phyloP scores from a whole-genome alignment of 2,113 vertebrate genomes.

The Carassius gibelio region DNA sequence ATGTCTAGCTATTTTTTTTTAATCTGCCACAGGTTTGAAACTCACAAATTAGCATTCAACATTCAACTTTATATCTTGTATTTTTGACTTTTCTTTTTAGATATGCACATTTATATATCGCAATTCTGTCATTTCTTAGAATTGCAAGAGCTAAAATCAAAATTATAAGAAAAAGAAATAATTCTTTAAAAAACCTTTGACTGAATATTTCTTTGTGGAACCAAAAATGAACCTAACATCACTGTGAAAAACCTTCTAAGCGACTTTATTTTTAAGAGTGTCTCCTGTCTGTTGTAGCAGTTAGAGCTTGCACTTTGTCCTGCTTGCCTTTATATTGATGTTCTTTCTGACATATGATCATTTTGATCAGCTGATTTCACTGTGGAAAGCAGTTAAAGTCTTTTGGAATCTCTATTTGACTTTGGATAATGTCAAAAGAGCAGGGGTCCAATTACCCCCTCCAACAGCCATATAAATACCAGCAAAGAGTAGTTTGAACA shows the following conservation, averaged over 20 bases:
- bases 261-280: too few relatives aligned
- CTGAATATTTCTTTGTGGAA: too few relatives aligned
- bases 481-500: constrained; percentile 15
- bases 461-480: constrained; percentile 1
- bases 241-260: too few relatives aligned
- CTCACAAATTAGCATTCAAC: too few relatives aligned
- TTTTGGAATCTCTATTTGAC: background rate
- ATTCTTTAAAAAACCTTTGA: too few relatives aligned
- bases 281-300: background rate
- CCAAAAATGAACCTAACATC: too few relatives aligned
- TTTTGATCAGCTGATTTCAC: background rate
- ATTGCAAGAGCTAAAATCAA: background rate
- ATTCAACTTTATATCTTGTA: too few relatives aligned
- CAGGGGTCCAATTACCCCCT: background rate
- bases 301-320: background rate
- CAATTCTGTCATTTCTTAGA: background rate
- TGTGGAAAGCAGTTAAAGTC: background rate
- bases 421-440: background rate
- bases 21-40: too few relatives aligned
- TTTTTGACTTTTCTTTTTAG: too few relatives aligned
- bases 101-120: too few relatives aligned
- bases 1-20: too few relatives aligned
- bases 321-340: background rate
- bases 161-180: background rate
- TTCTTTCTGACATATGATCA: background rate